Conservation (phyloP, 2,888 invertebrate species). For the Dysmachus trigonus region DNA sequence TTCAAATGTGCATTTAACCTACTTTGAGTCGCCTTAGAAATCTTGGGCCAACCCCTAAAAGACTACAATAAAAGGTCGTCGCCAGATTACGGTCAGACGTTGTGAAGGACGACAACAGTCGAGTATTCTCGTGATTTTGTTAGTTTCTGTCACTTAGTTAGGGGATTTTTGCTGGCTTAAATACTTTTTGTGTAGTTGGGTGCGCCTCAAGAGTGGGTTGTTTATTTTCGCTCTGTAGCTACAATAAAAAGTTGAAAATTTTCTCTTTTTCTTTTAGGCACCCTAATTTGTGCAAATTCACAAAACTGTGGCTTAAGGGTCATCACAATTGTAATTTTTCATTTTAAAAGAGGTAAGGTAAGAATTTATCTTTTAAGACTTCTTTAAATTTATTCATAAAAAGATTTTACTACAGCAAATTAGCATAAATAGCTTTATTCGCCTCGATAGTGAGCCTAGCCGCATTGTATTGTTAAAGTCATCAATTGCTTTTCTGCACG, state of each 20-base stretch:
- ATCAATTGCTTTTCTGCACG: not conserved
- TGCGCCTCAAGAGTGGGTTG: not conserved
- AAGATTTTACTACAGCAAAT: not conserved
- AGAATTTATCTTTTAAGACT: not conserved
- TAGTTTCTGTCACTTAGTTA: not conserved
- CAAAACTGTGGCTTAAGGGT: not conserved
- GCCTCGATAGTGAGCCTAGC: not conserved
- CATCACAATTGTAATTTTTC: not conserved
- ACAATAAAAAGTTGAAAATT: not conserved
- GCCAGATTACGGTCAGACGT: not conserved
- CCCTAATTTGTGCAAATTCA: not conserved
- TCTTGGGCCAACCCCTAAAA: slow-evolving; percentile 3
- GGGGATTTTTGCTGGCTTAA: not conserved
- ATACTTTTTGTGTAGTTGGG: not conserved
- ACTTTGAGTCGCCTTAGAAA: not conserved
- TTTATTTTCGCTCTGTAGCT: not conserved
- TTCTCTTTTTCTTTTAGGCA: not conserved
- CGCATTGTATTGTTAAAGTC: not conserved
- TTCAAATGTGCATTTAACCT: slow-evolving; percentile 26
- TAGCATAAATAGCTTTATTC: not conserved
- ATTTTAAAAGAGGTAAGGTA: not conserved
- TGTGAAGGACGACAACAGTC: not conserved
- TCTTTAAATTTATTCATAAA: not conserved
- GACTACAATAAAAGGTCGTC: slow-evolving; percentile 16
- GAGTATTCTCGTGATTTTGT: not conserved